phyloP scores from a whole-genome alignment of 2,888 invertebrate genomes.

The Acanthoscelides obtectus region DNA sequence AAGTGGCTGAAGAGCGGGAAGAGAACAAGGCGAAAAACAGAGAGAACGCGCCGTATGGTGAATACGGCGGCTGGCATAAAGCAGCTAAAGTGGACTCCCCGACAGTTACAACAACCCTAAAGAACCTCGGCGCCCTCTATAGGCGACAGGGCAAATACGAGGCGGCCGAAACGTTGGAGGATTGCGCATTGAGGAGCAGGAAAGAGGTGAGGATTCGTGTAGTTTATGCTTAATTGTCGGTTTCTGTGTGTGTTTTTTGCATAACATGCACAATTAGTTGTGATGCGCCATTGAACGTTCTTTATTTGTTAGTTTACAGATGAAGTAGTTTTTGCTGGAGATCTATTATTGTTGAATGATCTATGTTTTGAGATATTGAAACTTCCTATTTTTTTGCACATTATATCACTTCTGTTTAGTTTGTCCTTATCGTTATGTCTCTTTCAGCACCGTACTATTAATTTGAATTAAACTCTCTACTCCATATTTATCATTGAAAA shows the following conservation, averaged over 20 bases:
- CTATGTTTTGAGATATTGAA: too few relatives aligned
- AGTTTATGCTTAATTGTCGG: neutral
- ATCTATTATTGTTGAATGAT: too few relatives aligned
- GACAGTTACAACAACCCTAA: conserved; percentile 95
- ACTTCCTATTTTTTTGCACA: too few relatives aligned
- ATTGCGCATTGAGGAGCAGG: conserved; percentile 93
- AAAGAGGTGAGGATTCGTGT: conserved; percentile 68
- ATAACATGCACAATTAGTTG: neutral
- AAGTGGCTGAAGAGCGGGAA: conserved; percentile 97
- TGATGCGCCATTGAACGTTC: too few relatives aligned
- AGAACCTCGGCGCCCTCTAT: conserved; percentile 97
- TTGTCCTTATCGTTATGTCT: too few relatives aligned
- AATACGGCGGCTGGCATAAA: conserved; percentile 96
- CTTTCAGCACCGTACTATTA: too few relatives aligned
- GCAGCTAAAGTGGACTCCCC: conserved; percentile 97
- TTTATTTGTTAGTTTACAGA: too few relatives aligned
- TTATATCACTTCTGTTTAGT: too few relatives aligned
- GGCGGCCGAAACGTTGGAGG: conserved; percentile 97
- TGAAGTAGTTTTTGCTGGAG: too few relatives aligned
- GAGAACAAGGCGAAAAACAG: conserved; percentile 87
- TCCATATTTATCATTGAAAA: too few relatives aligned
- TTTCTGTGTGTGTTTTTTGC: neutral
- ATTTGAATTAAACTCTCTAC: too few relatives aligned
- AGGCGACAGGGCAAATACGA: conserved; percentile 98
- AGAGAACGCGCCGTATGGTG: conserved; percentile 85